These are phyloP conservation scores for Alethe diademata DNA, from an alignment of 2,113 vertebrate genomes.

Conservation along the genomic window DNA sequence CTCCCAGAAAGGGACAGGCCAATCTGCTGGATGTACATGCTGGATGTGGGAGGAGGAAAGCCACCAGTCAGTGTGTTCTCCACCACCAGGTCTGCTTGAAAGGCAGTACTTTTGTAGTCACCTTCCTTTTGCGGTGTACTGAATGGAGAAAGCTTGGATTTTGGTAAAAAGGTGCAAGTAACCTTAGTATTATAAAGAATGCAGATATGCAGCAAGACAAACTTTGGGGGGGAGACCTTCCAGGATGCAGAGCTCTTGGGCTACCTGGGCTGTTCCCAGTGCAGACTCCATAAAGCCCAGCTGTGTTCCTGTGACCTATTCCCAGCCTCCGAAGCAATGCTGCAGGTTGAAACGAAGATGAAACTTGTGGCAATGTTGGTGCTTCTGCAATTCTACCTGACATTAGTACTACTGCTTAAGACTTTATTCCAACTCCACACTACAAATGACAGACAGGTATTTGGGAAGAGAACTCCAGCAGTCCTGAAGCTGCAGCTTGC, in stretches of 20 bases:
- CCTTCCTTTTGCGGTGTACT: not conserved
- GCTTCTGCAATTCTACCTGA: not conserved
- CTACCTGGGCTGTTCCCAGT: not conserved
- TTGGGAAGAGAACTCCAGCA: not conserved
- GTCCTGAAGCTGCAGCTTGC: not conserved
- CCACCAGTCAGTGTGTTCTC: not conserved
- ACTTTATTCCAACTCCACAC: not conserved
- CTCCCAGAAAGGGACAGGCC: not conserved
- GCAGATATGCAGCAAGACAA: not conserved
- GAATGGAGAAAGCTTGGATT: not conserved
- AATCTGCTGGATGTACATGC: not conserved
- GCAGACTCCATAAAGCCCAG: not conserved
- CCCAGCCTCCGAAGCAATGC: fast-evolving
- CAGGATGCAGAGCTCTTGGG: not conserved
- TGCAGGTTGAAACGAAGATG: not conserved
- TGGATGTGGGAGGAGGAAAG: not conserved
- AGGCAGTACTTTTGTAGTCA: not conserved
- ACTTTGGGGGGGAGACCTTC: not conserved
- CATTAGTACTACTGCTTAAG: not conserved
- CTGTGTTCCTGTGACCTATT: not conserved
- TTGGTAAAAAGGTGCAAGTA: not conserved
- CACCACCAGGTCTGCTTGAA: not conserved
- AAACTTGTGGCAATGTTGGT: not conserved
- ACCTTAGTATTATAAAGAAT: not conserved
- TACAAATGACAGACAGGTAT: not conserved